Conservation (phyloP, 2,113 vertebrate genomes). For the Miniopterus natalensis region DNA sequence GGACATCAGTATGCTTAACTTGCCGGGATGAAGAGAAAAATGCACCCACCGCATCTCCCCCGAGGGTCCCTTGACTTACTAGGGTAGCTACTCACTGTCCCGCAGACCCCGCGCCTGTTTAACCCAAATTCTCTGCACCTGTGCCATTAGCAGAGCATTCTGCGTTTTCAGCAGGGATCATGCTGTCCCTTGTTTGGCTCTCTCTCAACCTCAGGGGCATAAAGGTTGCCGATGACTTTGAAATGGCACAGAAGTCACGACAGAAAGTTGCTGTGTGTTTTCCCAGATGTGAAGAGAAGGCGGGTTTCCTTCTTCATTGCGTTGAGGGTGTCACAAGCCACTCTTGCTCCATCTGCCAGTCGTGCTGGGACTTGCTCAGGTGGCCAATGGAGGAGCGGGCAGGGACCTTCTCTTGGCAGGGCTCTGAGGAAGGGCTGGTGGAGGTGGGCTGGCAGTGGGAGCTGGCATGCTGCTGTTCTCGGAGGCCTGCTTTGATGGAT, state of each 20-base stretch:
- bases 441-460: constrained; percentile 1
- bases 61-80: neutral
- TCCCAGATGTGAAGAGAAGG: neutral
- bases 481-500: constrained; percentile 72
- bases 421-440: neutral
- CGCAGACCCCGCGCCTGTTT: neutral
- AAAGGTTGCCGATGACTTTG: constrained; percentile 50
- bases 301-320: neutral
- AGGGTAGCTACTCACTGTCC: neutral
- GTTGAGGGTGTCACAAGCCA: neutral
- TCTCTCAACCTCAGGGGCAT: neutral
- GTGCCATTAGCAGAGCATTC: neutral
- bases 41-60: neutral
- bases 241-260: neutral
- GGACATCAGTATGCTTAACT: neutral
- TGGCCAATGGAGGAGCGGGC: neutral
- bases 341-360: constrained; percentile 34
- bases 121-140: neutral
- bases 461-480: neutral
- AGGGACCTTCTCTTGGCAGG: neutral
- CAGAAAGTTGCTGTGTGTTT: neutral
- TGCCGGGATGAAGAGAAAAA: constrained; percentile 18
- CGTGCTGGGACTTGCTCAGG: neutral
- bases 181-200: neutral
- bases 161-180: neutral